These are phyloP conservation scores for Digitonthophagus gazella DNA, from an alignment of 2,888 invertebrate genomes.

Conservation along the genomic window DNA sequence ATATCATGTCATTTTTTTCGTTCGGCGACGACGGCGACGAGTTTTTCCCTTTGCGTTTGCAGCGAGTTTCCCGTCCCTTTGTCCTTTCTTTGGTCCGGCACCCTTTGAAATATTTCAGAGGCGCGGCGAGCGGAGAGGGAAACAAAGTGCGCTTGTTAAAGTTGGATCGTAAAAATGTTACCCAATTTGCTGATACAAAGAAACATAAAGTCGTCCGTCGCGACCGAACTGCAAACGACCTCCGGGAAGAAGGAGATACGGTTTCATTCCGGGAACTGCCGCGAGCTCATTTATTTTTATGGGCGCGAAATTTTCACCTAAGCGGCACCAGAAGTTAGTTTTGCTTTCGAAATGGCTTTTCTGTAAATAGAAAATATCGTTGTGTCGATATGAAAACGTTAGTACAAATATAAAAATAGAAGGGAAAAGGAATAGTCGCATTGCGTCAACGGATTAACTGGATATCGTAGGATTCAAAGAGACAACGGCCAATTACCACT, in stretches of 20 bases:
- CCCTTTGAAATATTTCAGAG: not conserved
- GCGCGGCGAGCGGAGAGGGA: not conserved
- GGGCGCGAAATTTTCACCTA: not conserved
- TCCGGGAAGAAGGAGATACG: not conserved
- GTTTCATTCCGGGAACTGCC: slow-evolving; percentile 3
- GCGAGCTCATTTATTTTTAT: not conserved
- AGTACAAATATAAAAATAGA: too few relatives aligned
- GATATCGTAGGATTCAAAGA: not conserved
- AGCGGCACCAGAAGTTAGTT: not conserved
- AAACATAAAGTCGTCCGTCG: slow-evolving; percentile 12
- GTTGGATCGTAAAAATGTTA: slow-evolving; percentile 6
- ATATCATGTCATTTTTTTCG: not conserved
- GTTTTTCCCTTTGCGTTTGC: not conserved
- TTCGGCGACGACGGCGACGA: not conserved
- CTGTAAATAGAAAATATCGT: not conserved
- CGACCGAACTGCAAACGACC: not conserved
- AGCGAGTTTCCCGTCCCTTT: not conserved
- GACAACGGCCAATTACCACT: not conserved
- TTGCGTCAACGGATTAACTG: not conserved
- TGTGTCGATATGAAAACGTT: not conserved
- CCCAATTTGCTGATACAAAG: slow-evolving; percentile 21
- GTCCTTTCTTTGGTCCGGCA: not conserved
- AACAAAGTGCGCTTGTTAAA: slow-evolving; percentile 11
- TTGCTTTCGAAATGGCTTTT: not conserved
- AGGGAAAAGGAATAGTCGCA: too few relatives aligned